Base-by-base conservation (phyloP, 2,797 vertebrate genomes). In the Siniperca obscura region DNA sequence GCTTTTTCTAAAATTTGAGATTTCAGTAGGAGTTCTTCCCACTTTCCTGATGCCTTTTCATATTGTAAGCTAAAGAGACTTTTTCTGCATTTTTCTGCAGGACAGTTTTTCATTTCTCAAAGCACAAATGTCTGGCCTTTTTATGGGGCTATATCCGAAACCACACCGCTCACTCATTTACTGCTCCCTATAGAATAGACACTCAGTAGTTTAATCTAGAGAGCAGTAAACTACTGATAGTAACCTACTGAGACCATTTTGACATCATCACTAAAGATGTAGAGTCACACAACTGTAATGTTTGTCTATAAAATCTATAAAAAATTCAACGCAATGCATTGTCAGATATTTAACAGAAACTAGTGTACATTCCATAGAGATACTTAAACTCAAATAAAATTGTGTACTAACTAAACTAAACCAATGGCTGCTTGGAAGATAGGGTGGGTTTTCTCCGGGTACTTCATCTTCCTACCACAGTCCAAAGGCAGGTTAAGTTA, bases 91-190 rank as follows among this genome's bases (percentile, higher is more conserved):
- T 73, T 53, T 60, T 75, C 76, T 55, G 14, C 3, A 10, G 48
- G 60, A 30, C n/a, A 21, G 12, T 42, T 42, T 42, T 3, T 42
- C 10, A 42, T 42, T 12, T 46, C 42, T 73, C 21, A 36, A 40
- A 70, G 25, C 17, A 73, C 12, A 56, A 67, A 52, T n/a, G 57
- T 40, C n/a, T 40, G 6, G 36, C 7, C 36, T 46, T 80, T 81
- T 76, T 69, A n/a, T 22, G 60, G 22, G n/a, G 36, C 22, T 71
- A 21, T 19, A 36, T 19, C 10, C 13, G 0, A 81, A 62, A 66
- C 14, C 22, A 52, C 27, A 48, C 9, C 3, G 0, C 27, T 46
- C 34, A 62, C 34, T 59, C 2, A 59, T 55, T 61, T 17, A 70
- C 60, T 62, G 48, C 19, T 74, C 59, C 17, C 21, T 50, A 34